Conservation (phyloP, 2,797 vertebrate genomes). For the Phalloptychus januarius region DNA sequence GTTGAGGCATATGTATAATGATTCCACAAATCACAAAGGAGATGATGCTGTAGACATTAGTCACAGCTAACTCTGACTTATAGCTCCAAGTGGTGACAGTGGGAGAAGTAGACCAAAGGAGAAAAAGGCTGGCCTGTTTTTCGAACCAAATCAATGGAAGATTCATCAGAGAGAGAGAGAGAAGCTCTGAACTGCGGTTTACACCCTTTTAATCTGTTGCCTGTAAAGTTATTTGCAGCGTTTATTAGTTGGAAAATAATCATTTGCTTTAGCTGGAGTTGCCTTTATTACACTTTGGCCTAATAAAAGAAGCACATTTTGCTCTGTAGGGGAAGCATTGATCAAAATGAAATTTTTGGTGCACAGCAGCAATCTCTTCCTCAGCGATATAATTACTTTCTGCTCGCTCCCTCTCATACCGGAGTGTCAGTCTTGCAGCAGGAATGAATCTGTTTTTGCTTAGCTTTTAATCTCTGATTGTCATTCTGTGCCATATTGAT, state of each 20-base stretch:
- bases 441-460: background rate
- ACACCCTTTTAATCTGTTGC: slow-evolving; percentile 3
- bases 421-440: background rate
- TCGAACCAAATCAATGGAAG: slow-evolving; percentile 2
- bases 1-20: background rate
- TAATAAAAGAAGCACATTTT: slow-evolving; percentile 8
- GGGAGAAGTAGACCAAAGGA: background rate
- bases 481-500: background rate
- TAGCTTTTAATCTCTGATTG: background rate
- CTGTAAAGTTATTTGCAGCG: slow-evolving; percentile 1
- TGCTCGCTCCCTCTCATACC: background rate
- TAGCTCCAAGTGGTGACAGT: background rate
- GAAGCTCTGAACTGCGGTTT: background rate
- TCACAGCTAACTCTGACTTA: background rate
- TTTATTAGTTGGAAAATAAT: slow-evolving; percentile 8
- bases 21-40: slow-evolving; percentile 12
- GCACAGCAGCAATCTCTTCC: background rate
- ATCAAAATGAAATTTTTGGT: slow-evolving; percentile 10
- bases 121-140: background rate
- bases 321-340: background rate
- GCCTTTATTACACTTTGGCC: slow-evolving; percentile 6
- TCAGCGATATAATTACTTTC: background rate
- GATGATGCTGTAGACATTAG: background rate
- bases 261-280: slow-evolving; percentile 4
- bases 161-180: background rate